Base-by-base conservation (phyloP, 2,113 vertebrate species). In the Capricornis sumatraensis region DNA sequence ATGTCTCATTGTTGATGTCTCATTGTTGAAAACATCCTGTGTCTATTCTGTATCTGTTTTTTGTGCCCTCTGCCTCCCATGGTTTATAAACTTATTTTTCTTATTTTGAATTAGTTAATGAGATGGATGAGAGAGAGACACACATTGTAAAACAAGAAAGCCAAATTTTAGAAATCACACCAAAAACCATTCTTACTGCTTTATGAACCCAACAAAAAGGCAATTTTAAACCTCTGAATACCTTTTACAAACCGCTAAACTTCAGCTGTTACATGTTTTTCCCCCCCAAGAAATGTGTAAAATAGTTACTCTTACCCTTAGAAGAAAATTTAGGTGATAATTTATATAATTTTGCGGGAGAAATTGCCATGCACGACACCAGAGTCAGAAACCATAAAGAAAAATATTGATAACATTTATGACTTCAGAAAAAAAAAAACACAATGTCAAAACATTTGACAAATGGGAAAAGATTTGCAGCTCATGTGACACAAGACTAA, bases 231-330 rank as follows among this genome's bases (percentile, higher is more conserved):
- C 19, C 45, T 85, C 30, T 45, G n/a, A 90, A 93, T 89, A 83
- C n/a, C 87, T 88, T 97, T 94, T 87, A 96, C 52, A 92, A 90
- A 74, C 84, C 90, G 87, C 96, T 97, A 95, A 76, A 93, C 71
- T 96, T 83, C 33, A 83, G 50, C 58, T 97, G 55, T 87, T 93
- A 91, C 16, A n/a, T 53, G 16, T 28, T 78, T 11, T 1, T 7
- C 1, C 5, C 10, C 4, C 1, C 25, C 9, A 85, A 88, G 53
- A 21, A 97, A 83, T 74, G 67, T 43, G 4, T 95, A 83, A 95
- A 96, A 94, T 17, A 95, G 60, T 78, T 81, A 57, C 78, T 50
- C n/a, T 87, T 89, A 96, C 21, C 28, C 71, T 92, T 94, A 94
- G 52, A 87, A 84, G 71, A 95, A 93, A 95, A 89, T 89, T 45